Percentiles rank a stretch among this genome's conserved stretches.
These are phyloP conservation scores for Chascanopsetta lugubris DNA, from an alignment of 2,113 vertebrate species.

Conservation along the genomic window DNA sequence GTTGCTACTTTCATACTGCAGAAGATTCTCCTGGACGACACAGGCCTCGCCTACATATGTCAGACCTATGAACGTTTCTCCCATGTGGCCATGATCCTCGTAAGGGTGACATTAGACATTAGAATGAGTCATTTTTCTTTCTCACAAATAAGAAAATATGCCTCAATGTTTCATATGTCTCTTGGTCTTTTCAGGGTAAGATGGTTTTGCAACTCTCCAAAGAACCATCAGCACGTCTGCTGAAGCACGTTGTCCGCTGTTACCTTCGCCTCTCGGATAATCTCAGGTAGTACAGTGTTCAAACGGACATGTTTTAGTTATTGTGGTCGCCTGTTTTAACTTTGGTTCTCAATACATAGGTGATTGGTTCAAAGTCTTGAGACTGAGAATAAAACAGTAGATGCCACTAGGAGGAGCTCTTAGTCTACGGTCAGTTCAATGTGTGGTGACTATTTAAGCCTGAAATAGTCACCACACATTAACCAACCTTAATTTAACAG, in stretches of 20 bases:
- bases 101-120: constrained; percentile 66
- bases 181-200: constrained; percentile 85
- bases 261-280: constrained; percentile 98
- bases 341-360: neutral
- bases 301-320: neutral
- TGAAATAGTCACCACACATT: no score
- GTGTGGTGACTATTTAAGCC: no score
- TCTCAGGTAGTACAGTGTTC: constrained; percentile 84
- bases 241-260: constrained; percentile 97
- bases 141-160: neutral
- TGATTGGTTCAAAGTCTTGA: neutral
- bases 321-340: neutral
- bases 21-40: constrained; percentile 98
- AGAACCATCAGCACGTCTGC: constrained; percentile 93
- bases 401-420: constrained; percentile 42
- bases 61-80: constrained; percentile 98
- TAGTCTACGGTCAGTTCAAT: neutral
- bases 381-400: neutral
- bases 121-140: neutral
- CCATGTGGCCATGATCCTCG: constrained; percentile 98
- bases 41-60: constrained; percentile 96
- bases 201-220: constrained; percentile 99
- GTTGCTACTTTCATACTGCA: constrained; percentile 98
- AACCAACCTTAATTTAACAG: no score
- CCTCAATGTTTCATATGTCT: neutral